phyloP scores from a whole-genome alignment of 2,888 invertebrate genomes.

The Xestia xanthographa region DNA sequence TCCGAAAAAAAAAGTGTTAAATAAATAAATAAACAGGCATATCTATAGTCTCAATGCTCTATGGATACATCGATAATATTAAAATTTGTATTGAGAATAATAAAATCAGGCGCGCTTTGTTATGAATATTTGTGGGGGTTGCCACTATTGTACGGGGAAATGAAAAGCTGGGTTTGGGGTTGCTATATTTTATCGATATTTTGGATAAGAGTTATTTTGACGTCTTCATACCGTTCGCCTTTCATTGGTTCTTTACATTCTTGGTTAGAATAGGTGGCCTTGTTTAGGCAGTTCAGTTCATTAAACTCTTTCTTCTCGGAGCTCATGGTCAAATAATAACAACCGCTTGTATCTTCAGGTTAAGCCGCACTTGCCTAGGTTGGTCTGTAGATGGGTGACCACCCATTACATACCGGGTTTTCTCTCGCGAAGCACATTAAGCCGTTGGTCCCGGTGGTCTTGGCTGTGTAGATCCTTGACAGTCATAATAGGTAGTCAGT shows the following conservation, averaged over 20 bases:
- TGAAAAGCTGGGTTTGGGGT: neutral
- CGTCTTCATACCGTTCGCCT: neutral
- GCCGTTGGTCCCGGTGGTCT: too few relatives aligned
- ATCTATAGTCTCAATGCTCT: neutral
- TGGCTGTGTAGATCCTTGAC: neutral
- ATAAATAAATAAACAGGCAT: neutral
- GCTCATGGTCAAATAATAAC: neutral
- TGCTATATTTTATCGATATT: neutral
- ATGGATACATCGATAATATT: neutral
- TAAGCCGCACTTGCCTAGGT: too few relatives aligned
- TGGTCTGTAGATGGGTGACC: too few relatives aligned
- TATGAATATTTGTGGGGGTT: slow-evolving; percentile 11
- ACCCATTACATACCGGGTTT: too few relatives aligned
- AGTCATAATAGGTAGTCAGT: neutral
- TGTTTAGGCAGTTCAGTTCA: neutral
- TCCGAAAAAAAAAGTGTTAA: too few relatives aligned
- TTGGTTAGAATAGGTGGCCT: neutral
- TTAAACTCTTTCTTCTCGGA: too few relatives aligned
- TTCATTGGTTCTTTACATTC: neutral
- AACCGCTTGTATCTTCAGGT: neutral
- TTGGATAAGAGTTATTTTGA: neutral
- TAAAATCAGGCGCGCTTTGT: slow-evolving; percentile 28
- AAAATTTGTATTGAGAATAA: slow-evolving; percentile 22
- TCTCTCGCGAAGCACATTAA: too few relatives aligned
- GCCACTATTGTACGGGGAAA: slow-evolving; percentile 10